A percentile compares a stretch with the other conserved stretches of the same genome.
These are phyloP conservation scores for Peromyscus aztecus DNA, from an alignment of 2,797 vertebrate genomes.

Conservation along the genomic window DNA sequence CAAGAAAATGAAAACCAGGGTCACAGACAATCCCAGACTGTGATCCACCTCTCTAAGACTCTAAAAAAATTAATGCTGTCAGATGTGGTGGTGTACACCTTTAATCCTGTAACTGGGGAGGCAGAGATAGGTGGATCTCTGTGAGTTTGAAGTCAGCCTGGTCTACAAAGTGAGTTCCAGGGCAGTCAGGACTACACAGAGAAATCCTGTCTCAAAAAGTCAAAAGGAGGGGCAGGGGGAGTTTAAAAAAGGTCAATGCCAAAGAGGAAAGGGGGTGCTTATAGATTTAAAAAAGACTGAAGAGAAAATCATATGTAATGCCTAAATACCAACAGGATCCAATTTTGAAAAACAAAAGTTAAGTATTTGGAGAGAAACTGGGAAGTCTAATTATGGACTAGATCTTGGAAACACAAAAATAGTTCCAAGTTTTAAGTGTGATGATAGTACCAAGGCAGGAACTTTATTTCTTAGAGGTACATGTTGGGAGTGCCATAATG, in stretches of 20 bases:
- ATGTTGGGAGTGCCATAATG: not conserved
- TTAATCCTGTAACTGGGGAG: not conserved
- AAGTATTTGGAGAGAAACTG: not conserved
- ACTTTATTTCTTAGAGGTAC: not conserved
- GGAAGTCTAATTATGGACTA: not conserved
- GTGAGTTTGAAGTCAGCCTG: not conserved
- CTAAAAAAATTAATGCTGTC: not conserved
- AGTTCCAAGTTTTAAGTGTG: constrained; percentile 1
- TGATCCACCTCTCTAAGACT: not conserved
- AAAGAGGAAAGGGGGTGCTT: not conserved
- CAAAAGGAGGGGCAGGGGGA: not conserved
- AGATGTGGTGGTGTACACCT: not conserved
- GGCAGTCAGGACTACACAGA: not conserved
- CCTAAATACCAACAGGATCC: constrained; percentile 26
- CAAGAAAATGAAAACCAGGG: constrained; percentile 23
- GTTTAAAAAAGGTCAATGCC: not conserved
- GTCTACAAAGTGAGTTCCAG: not conserved
- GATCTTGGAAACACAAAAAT: not conserved
- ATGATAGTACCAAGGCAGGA: not conserved
- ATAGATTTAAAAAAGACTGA: constrained; percentile 20
- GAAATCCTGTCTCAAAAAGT: not conserved
- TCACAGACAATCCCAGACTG: constrained; percentile 39
- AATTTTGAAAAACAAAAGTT: not conserved
- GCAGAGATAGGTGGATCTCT: not conserved
- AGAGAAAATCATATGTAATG: constrained; percentile 16